Evolutionary conservation across 2,113 vertebrate species (phyloP), one percentile per base, ranked within the genome.

Genomic region (Penelope pileata): DNA sequence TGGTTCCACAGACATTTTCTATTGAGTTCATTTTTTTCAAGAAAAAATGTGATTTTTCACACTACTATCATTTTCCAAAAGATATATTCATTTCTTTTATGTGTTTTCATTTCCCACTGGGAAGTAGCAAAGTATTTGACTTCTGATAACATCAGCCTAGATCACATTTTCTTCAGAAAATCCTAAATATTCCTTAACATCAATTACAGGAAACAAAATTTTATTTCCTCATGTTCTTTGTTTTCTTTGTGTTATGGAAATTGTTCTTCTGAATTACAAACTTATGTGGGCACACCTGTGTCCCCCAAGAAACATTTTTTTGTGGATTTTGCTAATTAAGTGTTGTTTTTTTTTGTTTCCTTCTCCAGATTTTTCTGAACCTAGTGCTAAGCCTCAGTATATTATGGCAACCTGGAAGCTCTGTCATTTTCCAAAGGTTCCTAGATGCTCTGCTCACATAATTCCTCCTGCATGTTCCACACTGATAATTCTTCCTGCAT

Each of bases 401-500:
- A 51, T 29, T 63, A 40, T 26, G 34, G 21, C 21, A 66, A 53
- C 30, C 66, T 79, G 78, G 32, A 91, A 83, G 29, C 26, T 63
- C 64, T 67, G 38, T 21, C 3, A 59, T 87, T 94, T 95, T 94
- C 42, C 26, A 50, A 11, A 26, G 27, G 22, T 77, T 94, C 38
- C 45, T 70, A 38, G 29, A 66, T 64, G 12, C 8, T 82, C 23
- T 72, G 48, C 5, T n/a, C 48, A 50, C 8, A 6, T 85, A 94
- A 93, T 89, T 94, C 92, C 58, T 89, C 3, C 8, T 80, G 67
- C 45, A 36, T 87, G 94, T 90, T 94, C 84, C 80, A 24, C 29
- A 26, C 78, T 77, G 95, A 87, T 92, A 93, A 93, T 89, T 94
- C 92, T 53, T 89, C 3, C 9, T 80, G 70, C 42, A 40, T 92